These are phyloP conservation scores for Bombycilla garrulus DNA, from an alignment of 2,113 vertebrate genomes.

Conservation along the genomic window DNA sequence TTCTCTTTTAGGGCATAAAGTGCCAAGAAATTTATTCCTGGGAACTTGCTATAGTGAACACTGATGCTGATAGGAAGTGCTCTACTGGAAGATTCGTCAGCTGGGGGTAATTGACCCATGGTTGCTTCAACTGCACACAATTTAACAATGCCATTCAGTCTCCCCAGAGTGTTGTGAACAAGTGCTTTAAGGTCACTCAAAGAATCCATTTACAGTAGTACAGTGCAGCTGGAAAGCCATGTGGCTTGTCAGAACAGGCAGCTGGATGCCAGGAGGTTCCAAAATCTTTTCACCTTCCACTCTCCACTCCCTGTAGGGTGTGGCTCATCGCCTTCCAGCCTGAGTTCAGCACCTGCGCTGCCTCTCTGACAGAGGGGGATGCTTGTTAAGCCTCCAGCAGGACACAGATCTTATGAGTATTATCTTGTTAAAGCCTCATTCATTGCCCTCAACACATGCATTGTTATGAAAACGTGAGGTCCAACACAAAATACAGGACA, in stretches of 20 bases:
- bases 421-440: neutral
- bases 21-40: neutral
- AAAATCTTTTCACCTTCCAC: neutral
- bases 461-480: neutral
- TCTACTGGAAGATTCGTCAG: neutral
- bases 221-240: neutral
- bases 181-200: neutral
- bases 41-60: neutral
- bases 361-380: neutral
- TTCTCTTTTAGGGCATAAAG: neutral
- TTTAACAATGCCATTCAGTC: neutral
- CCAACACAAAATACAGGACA: neutral
- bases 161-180: neutral
- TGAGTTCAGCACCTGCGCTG: neutral
- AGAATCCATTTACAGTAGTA: neutral
- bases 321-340: neutral
- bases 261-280: neutral
- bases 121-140: neutral
- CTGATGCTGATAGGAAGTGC: neutral
- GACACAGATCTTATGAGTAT: neutral
- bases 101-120: neutral
- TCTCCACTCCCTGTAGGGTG: accelerated
- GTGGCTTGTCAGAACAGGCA: neutral
- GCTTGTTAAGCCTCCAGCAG: neutral
- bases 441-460: accelerated